These are phyloP conservation scores for Spheniscus humboldti DNA, from an alignment of 2,797 vertebrate genomes.

Conservation along the genomic window DNA sequence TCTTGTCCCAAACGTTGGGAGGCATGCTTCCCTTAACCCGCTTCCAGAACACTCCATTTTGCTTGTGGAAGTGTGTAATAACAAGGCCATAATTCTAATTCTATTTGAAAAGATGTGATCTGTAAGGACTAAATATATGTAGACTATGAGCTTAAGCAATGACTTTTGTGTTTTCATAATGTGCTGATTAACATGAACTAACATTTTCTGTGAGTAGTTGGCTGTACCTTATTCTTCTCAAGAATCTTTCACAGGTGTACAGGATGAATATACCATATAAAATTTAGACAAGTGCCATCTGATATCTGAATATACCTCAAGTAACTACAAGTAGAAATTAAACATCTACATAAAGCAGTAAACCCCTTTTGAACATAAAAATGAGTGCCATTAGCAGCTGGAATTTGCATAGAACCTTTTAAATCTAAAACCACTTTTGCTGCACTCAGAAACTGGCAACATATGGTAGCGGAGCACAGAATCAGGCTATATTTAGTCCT, in stretches of 20 bases:
- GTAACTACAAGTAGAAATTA: conserved; percentile 15
- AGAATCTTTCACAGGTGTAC: conserved; percentile 5
- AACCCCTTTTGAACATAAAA: conserved; percentile 20
- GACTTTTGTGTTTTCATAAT: not conserved
- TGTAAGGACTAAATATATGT: not conserved
- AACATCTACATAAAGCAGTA: not conserved
- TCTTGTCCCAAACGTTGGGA: not conserved
- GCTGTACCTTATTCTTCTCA: not conserved
- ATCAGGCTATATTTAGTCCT: conserved; percentile 5
- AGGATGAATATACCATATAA: not conserved
- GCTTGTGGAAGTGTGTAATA: not conserved
- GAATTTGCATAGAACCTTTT: conserved; percentile 24
- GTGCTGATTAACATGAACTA: not conserved
- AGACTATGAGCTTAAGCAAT: not conserved
- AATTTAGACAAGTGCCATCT: not conserved
- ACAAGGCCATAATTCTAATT: not conserved
- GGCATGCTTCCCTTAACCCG: not conserved
- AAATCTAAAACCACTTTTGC: not conserved
- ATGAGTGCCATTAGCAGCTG: not conserved
- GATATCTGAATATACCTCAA: not conserved
- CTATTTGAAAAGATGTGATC: not conserved
- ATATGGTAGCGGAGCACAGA: not conserved
- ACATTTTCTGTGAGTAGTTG: not conserved
- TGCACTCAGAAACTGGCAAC: not conserved
- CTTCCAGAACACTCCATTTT: not conserved